These are phyloP conservation scores for Eilema griseolum DNA, from an alignment of 2,888 invertebrate species.

Conservation along the genomic window DNA sequence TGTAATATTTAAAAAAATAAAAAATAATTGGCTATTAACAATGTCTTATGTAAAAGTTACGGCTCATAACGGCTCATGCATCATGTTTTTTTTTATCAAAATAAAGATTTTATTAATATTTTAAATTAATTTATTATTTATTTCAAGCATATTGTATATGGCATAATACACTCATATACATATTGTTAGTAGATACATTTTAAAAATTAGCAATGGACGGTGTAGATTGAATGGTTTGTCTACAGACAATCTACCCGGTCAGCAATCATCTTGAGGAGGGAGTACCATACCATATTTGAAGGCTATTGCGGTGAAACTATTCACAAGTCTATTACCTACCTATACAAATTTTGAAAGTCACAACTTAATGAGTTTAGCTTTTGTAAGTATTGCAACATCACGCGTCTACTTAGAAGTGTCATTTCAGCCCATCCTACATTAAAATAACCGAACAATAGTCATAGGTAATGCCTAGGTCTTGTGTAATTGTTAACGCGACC, in stretches of 20 bases:
- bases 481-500: constrained; percentile 72
- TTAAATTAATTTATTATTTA: no score
- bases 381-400: constrained; percentile 64
- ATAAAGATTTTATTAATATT: no score
- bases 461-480: constrained; percentile 64
- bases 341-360: constrained; percentile 27
- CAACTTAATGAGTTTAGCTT: constrained; percentile 38
- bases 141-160: no score
- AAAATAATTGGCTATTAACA: not conserved
- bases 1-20: not conserved
- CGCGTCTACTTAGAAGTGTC: constrained; percentile 57
- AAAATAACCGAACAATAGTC: constrained; percentile 58
- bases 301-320: constrained; percentile 14
- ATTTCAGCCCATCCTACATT: constrained; percentile 57
- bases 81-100: not conserved
- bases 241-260: no score
- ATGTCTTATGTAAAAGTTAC: not conserved
- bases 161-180: no score
- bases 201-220: no score
- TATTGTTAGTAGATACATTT: no score
- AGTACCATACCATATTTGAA: constrained; percentile 12
- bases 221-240: no score
- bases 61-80: not conserved
- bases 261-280: no score
- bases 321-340: constrained; percentile 28